These are phyloP conservation scores for Melitaea cinxia DNA, from an alignment of 1,140 invertebrate genomes.

Conservation along the genomic window DNA sequence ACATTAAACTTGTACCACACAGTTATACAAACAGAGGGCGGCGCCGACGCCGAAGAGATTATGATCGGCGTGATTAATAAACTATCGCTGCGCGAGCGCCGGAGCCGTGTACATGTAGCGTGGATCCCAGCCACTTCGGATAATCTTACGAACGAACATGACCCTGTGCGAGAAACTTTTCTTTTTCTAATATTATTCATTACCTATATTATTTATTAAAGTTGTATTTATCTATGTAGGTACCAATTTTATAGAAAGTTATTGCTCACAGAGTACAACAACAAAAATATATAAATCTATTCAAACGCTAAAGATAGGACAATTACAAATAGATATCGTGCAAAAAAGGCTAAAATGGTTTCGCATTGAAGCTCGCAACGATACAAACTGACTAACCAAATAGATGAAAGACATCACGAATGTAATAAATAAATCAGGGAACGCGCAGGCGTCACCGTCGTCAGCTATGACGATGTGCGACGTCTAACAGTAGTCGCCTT, in stretches of 20 bases:
- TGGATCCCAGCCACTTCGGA: background rate
- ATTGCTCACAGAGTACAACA: background rate
- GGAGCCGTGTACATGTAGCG: conserved; percentile 13
- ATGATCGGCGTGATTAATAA: conserved; percentile 76
- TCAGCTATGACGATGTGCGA: conserved; percentile 31
- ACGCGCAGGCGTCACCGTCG: conserved; percentile 31
- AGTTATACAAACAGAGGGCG: conserved; percentile 71
- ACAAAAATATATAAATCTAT: background rate
- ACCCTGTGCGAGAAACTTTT: background rate
- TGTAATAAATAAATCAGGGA: conserved; percentile 47
- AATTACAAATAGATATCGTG: conserved; percentile 3
- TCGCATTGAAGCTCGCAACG: conserved; percentile 5
- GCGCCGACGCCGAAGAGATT: conserved; percentile 68
- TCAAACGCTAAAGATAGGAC: background rate
- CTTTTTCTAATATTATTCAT: too few relatives aligned
- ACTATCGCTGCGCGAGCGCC: conserved; percentile 56
- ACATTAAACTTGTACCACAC: conserved; percentile 66
- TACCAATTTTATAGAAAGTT: too few relatives aligned
- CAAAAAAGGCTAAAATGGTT: background rate
- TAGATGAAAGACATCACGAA: conserved; percentile 33
- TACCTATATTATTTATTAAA: too few relatives aligned
- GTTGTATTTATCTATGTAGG: too few relatives aligned
- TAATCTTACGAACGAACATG: background rate
- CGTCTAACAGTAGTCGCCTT: conserved; percentile 42
- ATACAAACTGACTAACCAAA: conserved; percentile 28